A percentile compares a stretch with the other conserved stretches of the same genome.
phyloP scores from a whole-genome alignment of 2,888 invertebrate species.

The Melangyna quadrimaculata region DNA sequence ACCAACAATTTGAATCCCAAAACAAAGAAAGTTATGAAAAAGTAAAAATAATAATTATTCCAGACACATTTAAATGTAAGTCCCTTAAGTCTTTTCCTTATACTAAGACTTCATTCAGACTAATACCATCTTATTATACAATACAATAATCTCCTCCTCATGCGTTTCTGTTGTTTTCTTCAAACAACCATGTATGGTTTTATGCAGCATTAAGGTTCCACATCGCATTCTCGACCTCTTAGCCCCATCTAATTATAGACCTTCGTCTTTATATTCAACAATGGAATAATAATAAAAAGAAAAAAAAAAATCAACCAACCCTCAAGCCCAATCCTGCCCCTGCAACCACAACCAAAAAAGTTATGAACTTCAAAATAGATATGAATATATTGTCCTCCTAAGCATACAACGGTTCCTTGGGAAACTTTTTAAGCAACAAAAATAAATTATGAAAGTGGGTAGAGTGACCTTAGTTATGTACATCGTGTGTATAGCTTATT shows the following conservation, averaged over 20 bases:
- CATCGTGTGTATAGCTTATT: background rate
- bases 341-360: conserved; percentile 42
- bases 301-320: background rate
- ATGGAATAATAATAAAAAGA: conserved; percentile 2
- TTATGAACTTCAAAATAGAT: conserved; percentile 70
- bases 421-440: conserved; percentile 55
- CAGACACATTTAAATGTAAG: conserved; percentile 61
- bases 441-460: conserved; percentile 38
- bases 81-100: conserved; percentile 60
- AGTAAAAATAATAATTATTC: conserved; percentile 50
- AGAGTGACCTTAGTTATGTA: background rate
- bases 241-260: background rate
- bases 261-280: background rate
- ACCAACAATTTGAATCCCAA: background rate
- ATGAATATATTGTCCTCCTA: conserved; percentile 69
- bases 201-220: background rate
- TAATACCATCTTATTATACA: conserved; percentile 24
- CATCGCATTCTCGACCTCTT: background rate
- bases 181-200: conserved; percentile 26
- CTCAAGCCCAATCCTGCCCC: background rate
- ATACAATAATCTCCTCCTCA: conserved; percentile 42
- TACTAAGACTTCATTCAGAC: conserved; percentile 46
- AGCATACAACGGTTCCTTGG: conserved; percentile 44
- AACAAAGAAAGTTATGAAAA: conserved; percentile 22
- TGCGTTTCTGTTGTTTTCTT: background rate